Base-by-base conservation (phyloP, 2,888 invertebrate species). In the Oscheius sp. region DNA sequence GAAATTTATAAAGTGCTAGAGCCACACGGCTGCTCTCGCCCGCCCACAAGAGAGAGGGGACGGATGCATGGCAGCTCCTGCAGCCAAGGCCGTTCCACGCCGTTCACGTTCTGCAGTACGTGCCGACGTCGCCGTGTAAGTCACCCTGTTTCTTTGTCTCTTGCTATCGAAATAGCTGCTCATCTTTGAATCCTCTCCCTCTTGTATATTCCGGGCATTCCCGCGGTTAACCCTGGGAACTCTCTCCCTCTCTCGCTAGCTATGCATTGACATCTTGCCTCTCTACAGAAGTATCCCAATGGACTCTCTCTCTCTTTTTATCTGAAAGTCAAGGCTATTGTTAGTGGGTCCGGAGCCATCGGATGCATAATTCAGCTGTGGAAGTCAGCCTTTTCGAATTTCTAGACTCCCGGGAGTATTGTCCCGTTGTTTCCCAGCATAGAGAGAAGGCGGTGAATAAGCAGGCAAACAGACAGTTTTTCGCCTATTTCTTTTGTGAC, bases 1-100 rank as follows among this genome's bases (percentile, higher is more conserved):
- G 68, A 68, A 68, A 68, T 68, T 68, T 68, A 68, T 68, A 68
- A 68, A 68, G 68, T 68, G 68, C 55, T 55, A 32, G 55, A 29
- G 55, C 68, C 68, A 68, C 68, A 68, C 68, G 68, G 68, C 68
- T 68, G 68, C 53, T 42, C 68, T 33, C 11, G 53, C 51, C 68
- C 68, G 53, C 68, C 68, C 68, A 33, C 68, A 32, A 42, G 42
- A 42, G 42, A 42, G 42, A 42, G n/a, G n/a, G 60, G 35, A 60
- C 68, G 68, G 68, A 53, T 68, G 68, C 68, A 68, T 68, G 68
- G 68, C 68, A 10, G 68, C 55, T 13, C 53, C 29, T 55, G 42
- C 42, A 42, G 68, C 42, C 50, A 65, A 48, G 32, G 13, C 68
- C 68, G 68, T 68, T 55, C 68, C 68, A n/a, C 55, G 37, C 29